phyloP scores from a whole-genome alignment of 2,797 vertebrate genomes.

The Hipposideros larvatus region DNA sequence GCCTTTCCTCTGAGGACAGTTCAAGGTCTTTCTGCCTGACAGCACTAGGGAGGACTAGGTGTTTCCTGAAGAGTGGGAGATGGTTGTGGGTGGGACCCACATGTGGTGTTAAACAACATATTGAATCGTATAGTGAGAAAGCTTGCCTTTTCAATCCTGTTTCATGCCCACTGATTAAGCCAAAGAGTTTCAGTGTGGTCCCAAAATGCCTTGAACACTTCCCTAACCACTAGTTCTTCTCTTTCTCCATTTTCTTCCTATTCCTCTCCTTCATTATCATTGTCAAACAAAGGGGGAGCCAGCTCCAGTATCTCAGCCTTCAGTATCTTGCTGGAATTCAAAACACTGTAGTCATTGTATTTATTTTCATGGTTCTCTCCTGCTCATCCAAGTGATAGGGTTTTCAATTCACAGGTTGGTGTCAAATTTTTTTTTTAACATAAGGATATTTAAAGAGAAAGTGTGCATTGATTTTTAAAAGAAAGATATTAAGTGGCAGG shows the following conservation, averaged over 20 bases:
- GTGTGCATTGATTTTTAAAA: neutral
- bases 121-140: neutral
- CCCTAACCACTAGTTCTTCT: neutral
- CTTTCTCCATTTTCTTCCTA: neutral
- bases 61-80: neutral
- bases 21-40: neutral
- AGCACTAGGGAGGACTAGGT: too few species aligned
- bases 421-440: neutral
- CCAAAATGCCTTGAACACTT: neutral
- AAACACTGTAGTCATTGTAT: neutral
- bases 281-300: neutral
- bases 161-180: neutral
- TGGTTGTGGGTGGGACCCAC: too few species aligned
- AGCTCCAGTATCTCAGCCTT: neutral
- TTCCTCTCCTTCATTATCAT: neutral
- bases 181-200: neutral
- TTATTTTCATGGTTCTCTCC: slow-evolving; percentile 17
- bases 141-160: neutral
- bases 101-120: neutral
- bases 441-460: neutral
- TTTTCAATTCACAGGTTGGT: neutral
- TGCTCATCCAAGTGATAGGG: neutral
- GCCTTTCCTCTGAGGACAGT: neutral
- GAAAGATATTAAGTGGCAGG: neutral
- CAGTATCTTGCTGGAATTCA: neutral